These are phyloP conservation scores for Drosophila leonis DNA, from an alignment of 2,888 invertebrate genomes.

Conservation along the genomic window DNA sequence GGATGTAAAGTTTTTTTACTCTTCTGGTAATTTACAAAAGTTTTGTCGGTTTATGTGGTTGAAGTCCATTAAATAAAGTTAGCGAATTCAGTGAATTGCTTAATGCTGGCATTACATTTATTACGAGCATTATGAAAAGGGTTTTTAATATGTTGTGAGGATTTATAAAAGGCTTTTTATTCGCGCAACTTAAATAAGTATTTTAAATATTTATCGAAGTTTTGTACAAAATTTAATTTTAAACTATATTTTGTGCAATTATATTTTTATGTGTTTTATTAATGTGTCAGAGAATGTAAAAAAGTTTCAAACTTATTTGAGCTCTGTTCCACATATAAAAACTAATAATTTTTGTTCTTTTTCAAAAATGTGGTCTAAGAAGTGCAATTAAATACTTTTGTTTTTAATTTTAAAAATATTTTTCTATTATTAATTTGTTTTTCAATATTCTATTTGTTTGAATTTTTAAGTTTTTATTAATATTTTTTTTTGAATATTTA, in stretches of 20 bases:
- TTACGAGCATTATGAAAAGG: not conserved
- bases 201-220: not conserved
- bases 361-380: too few relatives aligned
- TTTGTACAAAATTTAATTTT: not conserved
- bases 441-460: too few relatives aligned
- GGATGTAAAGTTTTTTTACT: conserved; percentile 15
- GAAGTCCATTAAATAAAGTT: conserved; percentile 14
- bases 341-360: too few relatives aligned
- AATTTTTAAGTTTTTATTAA: too few relatives aligned
- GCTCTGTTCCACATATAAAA: too few relatives aligned
- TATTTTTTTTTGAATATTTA: too few relatives aligned
- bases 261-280: too few relatives aligned
- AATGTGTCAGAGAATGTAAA: too few relatives aligned
- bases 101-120: not conserved
- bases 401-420: too few relatives aligned
- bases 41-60: conserved; percentile 9
- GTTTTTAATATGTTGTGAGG: not conserved
- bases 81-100: not conserved
- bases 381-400: too few relatives aligned
- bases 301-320: too few relatives aligned
- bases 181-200: not conserved
- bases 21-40: conserved; percentile 13
- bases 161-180: not conserved
- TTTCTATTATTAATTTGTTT: too few relatives aligned
- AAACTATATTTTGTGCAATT: not conserved